phyloP scores from a whole-genome alignment of 2,113 vertebrate species.

The Oenanthe melanoleuca region DNA sequence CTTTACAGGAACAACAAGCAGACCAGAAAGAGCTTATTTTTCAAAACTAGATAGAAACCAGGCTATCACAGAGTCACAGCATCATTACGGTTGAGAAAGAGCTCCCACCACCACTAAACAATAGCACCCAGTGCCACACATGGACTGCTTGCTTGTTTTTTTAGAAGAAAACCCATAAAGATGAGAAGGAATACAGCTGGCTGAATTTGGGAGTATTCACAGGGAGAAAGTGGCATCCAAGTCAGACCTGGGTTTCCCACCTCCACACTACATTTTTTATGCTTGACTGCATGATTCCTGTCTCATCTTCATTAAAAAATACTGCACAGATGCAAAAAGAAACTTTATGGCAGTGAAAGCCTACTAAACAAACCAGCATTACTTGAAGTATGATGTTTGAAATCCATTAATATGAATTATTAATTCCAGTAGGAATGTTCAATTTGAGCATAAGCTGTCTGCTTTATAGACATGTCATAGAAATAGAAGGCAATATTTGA shows the following conservation, averaged over 20 bases:
- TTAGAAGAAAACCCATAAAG: background rate
- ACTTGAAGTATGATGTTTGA: background rate
- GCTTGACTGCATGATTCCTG: background rate
- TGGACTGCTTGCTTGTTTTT: background rate
- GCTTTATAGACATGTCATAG: background rate
- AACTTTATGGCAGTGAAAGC: background rate
- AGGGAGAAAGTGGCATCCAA: background rate
- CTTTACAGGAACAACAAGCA: background rate
- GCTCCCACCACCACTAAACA: background rate
- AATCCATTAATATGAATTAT: conserved; percentile 6
- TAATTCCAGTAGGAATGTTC: background rate
- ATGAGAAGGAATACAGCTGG: background rate
- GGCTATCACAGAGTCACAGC: background rate
- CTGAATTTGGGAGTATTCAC: background rate
- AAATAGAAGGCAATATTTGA: background rate
- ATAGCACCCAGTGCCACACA: accelerated
- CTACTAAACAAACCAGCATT: background rate
- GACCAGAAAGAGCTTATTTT: background rate
- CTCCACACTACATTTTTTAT: background rate
- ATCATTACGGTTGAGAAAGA: background rate
- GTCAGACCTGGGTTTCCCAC: background rate
- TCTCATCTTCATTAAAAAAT: background rate
- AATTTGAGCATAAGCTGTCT: background rate
- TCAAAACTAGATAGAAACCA: background rate
- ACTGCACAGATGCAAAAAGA: background rate